phyloP scores from a whole-genome alignment of 2,797 vertebrate genomes.

The Sternotherus odoratus region DNA sequence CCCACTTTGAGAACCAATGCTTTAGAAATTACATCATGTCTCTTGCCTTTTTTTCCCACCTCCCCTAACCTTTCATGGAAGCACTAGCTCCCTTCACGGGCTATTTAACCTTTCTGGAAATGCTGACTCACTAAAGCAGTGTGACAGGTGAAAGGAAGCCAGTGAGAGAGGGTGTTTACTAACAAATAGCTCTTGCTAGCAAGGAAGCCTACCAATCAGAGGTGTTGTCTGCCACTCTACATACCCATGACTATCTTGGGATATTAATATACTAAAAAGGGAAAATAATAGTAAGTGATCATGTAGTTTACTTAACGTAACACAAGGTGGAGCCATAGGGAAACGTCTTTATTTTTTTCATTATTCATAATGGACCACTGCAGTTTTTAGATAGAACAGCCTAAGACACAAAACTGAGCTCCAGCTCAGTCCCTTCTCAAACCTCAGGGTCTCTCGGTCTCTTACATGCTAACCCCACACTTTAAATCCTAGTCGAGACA shows the following conservation, averaged over 20 bases:
- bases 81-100: not conserved
- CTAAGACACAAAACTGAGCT: not conserved
- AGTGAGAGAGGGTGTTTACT: not conserved
- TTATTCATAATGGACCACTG: not conserved
- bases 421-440: not conserved
- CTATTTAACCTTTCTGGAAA: not conserved
- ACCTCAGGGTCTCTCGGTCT: not conserved
- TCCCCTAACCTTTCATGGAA: not conserved
- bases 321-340: conserved; percentile 75
- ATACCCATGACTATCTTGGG: not conserved
- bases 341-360: conserved; percentile 40
- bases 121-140: not conserved
- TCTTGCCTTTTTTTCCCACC: not conserved
- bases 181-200: not conserved
- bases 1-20: too few relatives aligned
- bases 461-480: not conserved
- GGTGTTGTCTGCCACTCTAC: not conserved
- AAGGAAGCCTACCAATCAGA: not conserved
- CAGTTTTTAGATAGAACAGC: not conserved
- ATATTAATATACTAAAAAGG: not conserved
- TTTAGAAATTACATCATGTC: not conserved
- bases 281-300: not conserved
- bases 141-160: not conserved
- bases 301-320: conserved; percentile 33
- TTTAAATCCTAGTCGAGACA: conserved; percentile 11